A percentile compares a stretch with the other conserved stretches of the same genome.
Evolutionary conservation across 1,140 invertebrate genomes (phyloP).

Genomic region (Cherax destructor): DNA sequence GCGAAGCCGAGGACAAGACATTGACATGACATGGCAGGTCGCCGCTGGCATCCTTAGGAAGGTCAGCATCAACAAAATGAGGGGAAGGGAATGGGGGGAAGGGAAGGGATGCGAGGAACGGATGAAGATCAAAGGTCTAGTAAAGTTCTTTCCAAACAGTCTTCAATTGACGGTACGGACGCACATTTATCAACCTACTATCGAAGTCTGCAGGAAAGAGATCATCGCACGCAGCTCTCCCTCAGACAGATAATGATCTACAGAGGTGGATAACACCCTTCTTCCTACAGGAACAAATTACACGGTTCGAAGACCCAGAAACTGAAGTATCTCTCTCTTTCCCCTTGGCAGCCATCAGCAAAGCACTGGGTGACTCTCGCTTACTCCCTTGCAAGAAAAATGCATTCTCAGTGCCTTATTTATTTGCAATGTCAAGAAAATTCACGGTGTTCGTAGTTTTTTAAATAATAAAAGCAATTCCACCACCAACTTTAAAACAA

Average conservation of each 20-base stretch:
- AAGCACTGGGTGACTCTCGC: not conserved
- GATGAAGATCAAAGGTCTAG: not conserved
- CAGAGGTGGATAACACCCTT: not conserved
- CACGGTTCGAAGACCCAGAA: not conserved
- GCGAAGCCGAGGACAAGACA: not conserved
- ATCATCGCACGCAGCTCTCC: slow-evolving; percentile 5
- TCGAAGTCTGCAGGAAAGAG: slow-evolving; percentile 3
- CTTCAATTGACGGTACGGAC: not conserved
- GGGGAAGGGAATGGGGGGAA: no score
- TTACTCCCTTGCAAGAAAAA: no score
- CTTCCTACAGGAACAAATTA: slow-evolving; percentile 8
- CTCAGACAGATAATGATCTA: slow-evolving; percentile 21
- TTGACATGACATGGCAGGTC: not conserved
- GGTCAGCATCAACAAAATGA: no score
- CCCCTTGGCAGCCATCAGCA: not conserved
- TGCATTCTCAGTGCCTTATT: no score
- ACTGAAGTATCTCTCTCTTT: not conserved
- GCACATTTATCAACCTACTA: slow-evolving; percentile 23
- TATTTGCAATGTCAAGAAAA: no score
- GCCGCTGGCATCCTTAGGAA: not conserved
- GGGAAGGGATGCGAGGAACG: no score
- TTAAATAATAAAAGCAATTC: no score
- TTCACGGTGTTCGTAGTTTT: no score
- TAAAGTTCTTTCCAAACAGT: not conserved
- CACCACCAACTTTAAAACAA: no score